Evolutionary conservation across 2,888 invertebrate genomes (phyloP).

Genomic region (Orchesellides sinensis): DNA sequence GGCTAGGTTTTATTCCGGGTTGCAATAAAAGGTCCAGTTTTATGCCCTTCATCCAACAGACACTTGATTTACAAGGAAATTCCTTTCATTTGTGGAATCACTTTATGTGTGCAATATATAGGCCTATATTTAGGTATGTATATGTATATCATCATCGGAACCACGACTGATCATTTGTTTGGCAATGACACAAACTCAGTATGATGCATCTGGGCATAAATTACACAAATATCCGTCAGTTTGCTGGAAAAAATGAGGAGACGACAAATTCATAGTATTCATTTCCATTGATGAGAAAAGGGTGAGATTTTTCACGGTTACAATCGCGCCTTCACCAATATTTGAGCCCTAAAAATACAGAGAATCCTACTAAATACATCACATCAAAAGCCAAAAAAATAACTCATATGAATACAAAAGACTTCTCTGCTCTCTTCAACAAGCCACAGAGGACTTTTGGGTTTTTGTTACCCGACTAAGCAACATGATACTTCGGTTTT

Average conservation of each 20-base stretch:
- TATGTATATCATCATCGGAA: neutral
- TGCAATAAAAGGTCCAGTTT: too few species aligned
- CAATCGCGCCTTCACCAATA: constrained; percentile 66
- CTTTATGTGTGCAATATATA: too few species aligned
- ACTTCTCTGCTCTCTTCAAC: neutral
- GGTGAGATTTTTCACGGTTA: constrained; percentile 66
- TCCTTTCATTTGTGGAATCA: too few species aligned
- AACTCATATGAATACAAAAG: neutral
- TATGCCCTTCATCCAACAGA: too few species aligned
- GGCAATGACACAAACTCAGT: neutral
- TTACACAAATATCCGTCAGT: neutral
- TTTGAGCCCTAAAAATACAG: constrained; percentile 35
- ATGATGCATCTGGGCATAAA: neutral
- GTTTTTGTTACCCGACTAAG: constrained; percentile 14
- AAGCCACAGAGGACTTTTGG: constrained; percentile 23
- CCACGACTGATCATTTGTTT: neutral
- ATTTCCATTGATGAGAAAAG: constrained; percentile 43
- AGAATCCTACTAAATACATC: neutral
- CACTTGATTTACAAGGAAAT: too few species aligned
- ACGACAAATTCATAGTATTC: constrained; percentile 65
- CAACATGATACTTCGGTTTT: constrained; percentile 50
- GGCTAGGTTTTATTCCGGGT: too few species aligned
- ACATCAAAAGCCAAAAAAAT: neutral
- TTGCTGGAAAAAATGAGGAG: constrained; percentile 41
- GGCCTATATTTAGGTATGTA: too few species aligned